These are phyloP conservation scores for Sinosuthora webbiana DNA, from an alignment of 2,113 vertebrate species.

Conservation along the genomic window DNA sequence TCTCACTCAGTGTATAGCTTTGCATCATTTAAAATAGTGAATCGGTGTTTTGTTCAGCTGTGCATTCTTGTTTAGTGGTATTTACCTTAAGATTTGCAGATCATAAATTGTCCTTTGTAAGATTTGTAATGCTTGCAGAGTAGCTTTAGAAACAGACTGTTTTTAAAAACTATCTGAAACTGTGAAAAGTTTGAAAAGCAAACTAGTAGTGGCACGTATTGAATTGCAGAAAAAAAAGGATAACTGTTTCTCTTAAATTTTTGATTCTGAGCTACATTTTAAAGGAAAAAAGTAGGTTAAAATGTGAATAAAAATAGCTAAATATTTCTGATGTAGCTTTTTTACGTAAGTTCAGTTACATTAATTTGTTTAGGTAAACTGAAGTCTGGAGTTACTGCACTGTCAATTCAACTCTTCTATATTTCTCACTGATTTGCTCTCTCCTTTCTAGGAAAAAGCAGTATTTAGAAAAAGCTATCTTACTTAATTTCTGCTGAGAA, in stretches of 20 bases:
- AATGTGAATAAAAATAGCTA: background rate
- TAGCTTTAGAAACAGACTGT: background rate
- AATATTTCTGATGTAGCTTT: background rate
- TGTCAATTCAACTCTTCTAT: background rate
- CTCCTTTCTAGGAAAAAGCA: background rate
- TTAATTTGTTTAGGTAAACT: background rate
- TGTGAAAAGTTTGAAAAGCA: background rate
- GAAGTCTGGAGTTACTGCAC: background rate
- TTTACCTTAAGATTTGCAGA: background rate
- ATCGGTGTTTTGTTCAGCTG: slow-evolving; percentile 14
- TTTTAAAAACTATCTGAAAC: background rate
- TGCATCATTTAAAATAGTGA: background rate
- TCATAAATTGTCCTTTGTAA: background rate
- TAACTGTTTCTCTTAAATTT: background rate
- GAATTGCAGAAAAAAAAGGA: background rate
- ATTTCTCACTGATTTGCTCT: background rate
- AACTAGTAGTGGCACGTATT: background rate
- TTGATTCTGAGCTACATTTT: background rate
- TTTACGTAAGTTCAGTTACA: background rate
- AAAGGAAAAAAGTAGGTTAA: background rate
- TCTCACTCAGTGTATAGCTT: background rate
- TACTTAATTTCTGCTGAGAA: background rate
- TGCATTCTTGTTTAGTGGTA: background rate
- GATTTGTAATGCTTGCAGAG: background rate
- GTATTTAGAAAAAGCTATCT: background rate